Percentiles rank a stretch among this genome's conserved stretches.
Evolutionary conservation across 2,888 invertebrate genomes (phyloP).

Genomic region (Rhopalosiphum nymphaeae): DNA sequence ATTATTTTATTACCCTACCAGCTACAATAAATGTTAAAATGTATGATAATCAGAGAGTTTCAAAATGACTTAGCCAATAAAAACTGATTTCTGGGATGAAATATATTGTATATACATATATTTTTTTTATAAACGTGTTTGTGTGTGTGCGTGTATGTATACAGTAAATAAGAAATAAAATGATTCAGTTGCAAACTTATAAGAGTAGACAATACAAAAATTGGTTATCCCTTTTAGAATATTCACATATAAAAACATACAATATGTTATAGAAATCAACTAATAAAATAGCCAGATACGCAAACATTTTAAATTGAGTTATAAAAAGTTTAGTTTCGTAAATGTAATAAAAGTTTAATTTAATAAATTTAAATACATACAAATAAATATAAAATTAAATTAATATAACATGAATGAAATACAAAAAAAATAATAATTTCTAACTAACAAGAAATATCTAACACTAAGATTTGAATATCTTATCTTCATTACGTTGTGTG

Average conservation of each 20-base stretch:
- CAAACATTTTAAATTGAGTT: neutral
- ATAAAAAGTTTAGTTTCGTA: conserved; percentile 2
- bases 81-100: neutral
- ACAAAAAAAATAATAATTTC: neutral
- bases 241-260: neutral
- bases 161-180: neutral
- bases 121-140: too few relatives aligned
- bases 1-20: neutral
- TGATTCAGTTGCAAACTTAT: neutral
- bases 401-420: neutral
- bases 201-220: conserved; percentile 22
- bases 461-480: conserved; percentile 20
- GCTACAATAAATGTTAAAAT: neutral
- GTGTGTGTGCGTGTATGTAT: too few relatives aligned
- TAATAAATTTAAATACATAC: neutral
- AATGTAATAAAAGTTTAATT: neutral
- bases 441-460: neutral
- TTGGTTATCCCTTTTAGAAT: neutral
- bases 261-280: neutral
- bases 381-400: neutral
- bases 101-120: too few relatives aligned
- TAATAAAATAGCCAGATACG: neutral
- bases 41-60: neutral
- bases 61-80: neutral
- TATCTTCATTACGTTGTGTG: neutral